A percentile compares a stretch with the other conserved stretches of the same genome.
These are phyloP conservation scores for Ceratitis capitata DNA, from an alignment of 1,140 invertebrate genomes.

Conservation along the genomic window DNA sequence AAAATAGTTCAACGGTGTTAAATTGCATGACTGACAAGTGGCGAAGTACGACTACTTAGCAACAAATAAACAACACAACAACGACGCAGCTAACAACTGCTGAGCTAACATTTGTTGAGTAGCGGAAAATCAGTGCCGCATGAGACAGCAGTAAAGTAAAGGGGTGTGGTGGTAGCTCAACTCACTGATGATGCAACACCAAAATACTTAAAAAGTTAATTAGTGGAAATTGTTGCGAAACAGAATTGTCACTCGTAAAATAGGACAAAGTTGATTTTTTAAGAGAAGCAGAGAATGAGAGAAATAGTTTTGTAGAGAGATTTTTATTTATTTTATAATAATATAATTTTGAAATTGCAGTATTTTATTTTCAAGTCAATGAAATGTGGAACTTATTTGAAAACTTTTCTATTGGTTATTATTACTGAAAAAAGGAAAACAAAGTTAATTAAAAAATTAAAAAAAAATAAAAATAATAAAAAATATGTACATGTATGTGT, in stretches of 20 bases:
- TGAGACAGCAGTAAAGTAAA: neutral
- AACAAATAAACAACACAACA: neutral
- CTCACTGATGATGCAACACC: neutral
- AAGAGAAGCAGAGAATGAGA: neutral
- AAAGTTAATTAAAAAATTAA: no score
- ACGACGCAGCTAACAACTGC: neutral
- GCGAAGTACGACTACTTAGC: neutral
- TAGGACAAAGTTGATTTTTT: neutral
- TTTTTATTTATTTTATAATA: no score
- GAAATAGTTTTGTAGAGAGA: no score
- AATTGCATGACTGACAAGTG: neutral
- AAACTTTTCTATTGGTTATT: no score
- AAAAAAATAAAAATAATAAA: no score
- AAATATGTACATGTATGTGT: no score
- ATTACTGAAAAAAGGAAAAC: no score
- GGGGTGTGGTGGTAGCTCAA: neutral
- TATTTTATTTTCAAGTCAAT: no score
- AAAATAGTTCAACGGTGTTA: conserved; percentile 34
- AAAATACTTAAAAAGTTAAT: conserved; percentile 4
- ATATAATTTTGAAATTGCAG: no score
- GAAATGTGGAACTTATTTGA: no score
- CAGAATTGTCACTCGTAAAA: neutral
- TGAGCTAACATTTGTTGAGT: neutral
- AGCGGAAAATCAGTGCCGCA: neutral
- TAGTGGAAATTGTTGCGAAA: conserved; percentile 29